Percentiles rank a stretch among this genome's conserved stretches.
Conservation (phyloP, 2,113 vertebrate genomes). For the Tamias sibiricus region DNA sequence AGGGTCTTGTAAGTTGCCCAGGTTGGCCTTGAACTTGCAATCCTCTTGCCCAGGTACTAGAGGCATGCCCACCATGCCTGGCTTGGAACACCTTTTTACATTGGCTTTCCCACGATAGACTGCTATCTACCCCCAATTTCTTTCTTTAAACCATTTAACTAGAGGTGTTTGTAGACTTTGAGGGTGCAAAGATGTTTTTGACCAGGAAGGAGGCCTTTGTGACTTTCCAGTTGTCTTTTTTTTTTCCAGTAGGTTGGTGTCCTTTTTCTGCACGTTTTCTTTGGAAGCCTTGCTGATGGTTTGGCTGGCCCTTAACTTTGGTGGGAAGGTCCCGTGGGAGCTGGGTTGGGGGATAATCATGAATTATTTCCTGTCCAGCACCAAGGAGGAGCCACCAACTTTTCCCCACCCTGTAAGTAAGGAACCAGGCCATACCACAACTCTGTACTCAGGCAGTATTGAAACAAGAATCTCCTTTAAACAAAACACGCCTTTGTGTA, state of each 20-base stretch:
- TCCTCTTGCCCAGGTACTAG: too few species aligned
- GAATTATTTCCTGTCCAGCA: background rate
- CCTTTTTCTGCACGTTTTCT: background rate
- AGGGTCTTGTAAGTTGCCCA: too few species aligned
- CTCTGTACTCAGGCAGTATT: background rate
- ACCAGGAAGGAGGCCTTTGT: background rate
- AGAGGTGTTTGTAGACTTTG: background rate
- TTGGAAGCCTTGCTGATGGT: background rate
- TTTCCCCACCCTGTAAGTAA: background rate
- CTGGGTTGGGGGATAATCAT: fast-evolving
- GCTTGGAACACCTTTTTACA: background rate
- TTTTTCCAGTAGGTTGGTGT: background rate
- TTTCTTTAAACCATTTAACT: background rate
- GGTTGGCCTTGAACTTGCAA: too few species aligned
- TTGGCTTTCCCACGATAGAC: background rate
- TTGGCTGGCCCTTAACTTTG: background rate
- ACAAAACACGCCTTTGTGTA: background rate
- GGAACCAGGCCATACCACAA: background rate
- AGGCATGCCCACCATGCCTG: too few species aligned
- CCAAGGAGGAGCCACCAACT: background rate
- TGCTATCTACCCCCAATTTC: background rate
- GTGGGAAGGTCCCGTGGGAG: background rate
- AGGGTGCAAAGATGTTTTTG: background rate
- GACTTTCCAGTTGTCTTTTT: background rate
- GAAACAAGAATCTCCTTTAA: background rate